Percentiles rank a stretch among this genome's conserved stretches.
Evolutionary conservation across 2,888 invertebrate genomes (phyloP).

Genomic region (Meteorus cinctellus): DNA sequence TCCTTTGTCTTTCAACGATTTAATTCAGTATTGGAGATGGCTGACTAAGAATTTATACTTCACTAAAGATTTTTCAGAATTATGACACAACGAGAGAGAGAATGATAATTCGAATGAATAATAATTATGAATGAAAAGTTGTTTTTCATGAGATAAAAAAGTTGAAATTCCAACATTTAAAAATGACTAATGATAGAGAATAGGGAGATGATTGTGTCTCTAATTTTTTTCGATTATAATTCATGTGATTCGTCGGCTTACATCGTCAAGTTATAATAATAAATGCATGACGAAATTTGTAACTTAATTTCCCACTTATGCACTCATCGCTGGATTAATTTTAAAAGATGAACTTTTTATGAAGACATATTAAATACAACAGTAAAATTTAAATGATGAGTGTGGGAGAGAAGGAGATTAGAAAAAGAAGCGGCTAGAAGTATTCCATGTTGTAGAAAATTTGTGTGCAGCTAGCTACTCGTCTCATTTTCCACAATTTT

Average conservation of each 20-base stretch:
- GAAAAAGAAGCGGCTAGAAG: neutral
- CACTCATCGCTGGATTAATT: slow-evolving; percentile 1
- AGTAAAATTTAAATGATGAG: neutral
- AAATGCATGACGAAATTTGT: neutral
- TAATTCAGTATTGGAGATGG: neutral
- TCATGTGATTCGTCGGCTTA: neutral
- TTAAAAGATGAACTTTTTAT: neutral
- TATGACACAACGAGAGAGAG: no score
- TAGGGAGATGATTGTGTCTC: neutral
- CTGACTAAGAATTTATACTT: neutral
- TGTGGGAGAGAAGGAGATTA: neutral
- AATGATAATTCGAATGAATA: no score
- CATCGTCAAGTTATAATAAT: neutral
- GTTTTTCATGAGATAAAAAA: no score
- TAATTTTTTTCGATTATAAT: neutral
- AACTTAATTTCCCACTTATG: neutral
- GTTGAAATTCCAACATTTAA: neutral
- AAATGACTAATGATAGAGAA: neutral
- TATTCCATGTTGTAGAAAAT: neutral
- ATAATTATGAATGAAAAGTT: no score
- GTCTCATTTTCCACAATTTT: slow-evolving; percentile 27
- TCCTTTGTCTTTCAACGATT: slow-evolving; percentile 21
- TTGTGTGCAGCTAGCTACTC: neutral
- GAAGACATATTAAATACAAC: neutral
- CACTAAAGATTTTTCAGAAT: neutral